A percentile compares a stretch with the other conserved stretches of the same genome.
Conservation (phyloP, 2,888 invertebrate genomes). For the Drosophila nigricruria region DNA sequence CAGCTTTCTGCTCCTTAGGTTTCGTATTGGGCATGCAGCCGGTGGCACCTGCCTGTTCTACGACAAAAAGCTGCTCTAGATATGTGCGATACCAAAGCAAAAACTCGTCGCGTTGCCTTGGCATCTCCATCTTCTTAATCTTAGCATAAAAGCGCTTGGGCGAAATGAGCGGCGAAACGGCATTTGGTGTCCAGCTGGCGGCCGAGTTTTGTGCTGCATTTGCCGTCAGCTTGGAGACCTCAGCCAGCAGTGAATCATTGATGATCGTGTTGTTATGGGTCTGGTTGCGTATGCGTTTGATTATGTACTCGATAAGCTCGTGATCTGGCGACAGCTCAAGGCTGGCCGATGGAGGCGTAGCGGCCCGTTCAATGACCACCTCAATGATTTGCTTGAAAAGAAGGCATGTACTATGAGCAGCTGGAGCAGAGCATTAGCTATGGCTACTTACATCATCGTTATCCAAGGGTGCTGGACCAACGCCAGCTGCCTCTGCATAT, state of each 20-base stretch:
- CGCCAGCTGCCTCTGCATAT: conserved; percentile 18
- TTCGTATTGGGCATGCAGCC: conserved; percentile 24
- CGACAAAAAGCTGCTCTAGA: conserved; percentile 78
- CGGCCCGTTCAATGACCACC: conserved; percentile 42
- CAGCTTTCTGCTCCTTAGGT: conserved; percentile 20
- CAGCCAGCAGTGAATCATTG: conserved; percentile 82
- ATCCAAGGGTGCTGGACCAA: conserved; percentile 20
- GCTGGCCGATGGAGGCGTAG: conserved; percentile 26
- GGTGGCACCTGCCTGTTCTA: conserved; percentile 52
- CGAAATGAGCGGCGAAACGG: conserved; percentile 73
- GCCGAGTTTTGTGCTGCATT: conserved; percentile 80
- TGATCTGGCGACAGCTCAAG: conserved; percentile 74
- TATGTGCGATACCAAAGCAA: conserved; percentile 83
- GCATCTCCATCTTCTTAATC: conserved; percentile 81
- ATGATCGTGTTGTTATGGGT: conserved; percentile 81
- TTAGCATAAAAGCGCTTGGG: conserved; percentile 84
- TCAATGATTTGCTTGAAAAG: conserved; percentile 61
- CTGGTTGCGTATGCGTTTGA: conserved; percentile 82
- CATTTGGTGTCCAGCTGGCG: conserved; percentile 56
- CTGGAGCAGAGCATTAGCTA: conserved; percentile 2
- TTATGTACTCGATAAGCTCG: conserved; percentile 83
- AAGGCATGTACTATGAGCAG: conserved; percentile 18
- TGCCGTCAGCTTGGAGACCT: conserved; percentile 83
- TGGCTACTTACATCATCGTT: conserved; percentile 62
- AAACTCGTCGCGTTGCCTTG: conserved; percentile 83